Conservation (phyloP, 64 coral and sea anemone genomes). For the Exaiptasia diaphana region DNA sequence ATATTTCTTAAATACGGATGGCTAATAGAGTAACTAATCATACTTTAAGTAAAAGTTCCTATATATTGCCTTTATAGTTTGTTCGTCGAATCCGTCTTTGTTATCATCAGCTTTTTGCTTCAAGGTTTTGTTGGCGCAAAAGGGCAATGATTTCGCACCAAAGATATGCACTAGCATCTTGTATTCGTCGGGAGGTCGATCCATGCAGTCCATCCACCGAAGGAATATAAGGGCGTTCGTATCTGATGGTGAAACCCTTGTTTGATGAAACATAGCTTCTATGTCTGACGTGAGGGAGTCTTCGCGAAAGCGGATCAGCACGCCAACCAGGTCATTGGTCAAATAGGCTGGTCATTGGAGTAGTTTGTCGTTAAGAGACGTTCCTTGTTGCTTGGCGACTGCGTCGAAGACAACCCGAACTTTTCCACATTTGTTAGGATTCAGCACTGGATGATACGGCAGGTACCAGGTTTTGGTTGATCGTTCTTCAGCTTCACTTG, state of each 20-base stretch:
- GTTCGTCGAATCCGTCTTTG: neutral
- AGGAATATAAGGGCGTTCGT: slow-evolving; percentile 20
- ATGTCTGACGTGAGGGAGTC: neutral
- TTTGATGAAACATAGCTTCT: slow-evolving; percentile 19
- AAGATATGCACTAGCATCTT: slow-evolving; percentile 55
- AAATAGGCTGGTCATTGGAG: neutral
- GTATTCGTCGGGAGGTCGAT: slow-evolving; percentile 15
- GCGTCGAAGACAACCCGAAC: too few relatives aligned
- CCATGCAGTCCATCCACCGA: neutral
- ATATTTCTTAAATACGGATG: too few relatives aligned
- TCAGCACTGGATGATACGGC: too few relatives aligned
- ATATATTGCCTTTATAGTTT: slow-evolving; percentile 4
- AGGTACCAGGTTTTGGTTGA: too few relatives aligned
- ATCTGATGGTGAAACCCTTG: neutral
- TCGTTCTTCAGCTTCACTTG: too few relatives aligned
- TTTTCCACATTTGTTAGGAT: too few relatives aligned
- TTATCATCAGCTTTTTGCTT: slow-evolving; percentile 24
- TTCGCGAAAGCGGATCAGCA: neutral
- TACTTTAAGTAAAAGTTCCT: neutral
- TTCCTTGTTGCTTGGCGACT: neutral
- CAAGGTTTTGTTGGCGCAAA: slow-evolving; percentile 38
- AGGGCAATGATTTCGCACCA: slow-evolving; percentile 35
- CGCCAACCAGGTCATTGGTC: neutral
- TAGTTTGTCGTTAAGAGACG: neutral
- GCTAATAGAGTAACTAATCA: too few relatives aligned